Evolutionary conservation across 2,797 vertebrate species (phyloP).

Genomic region (Molossus alvarezi): DNA sequence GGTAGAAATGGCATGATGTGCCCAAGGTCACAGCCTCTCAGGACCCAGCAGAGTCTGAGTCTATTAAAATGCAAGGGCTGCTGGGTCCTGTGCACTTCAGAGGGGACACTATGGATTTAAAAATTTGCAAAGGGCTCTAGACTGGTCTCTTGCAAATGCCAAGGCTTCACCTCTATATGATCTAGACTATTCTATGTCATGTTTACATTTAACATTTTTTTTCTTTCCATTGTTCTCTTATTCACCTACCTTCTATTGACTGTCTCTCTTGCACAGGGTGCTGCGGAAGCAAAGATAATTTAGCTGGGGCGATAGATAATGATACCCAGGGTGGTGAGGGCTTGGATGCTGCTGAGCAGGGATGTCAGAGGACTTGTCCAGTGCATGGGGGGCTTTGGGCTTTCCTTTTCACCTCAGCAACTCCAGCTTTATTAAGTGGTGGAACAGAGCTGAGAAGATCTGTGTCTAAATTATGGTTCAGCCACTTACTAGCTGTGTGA

Average conservation of each 20-base stretch:
- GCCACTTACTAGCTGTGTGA: neutral
- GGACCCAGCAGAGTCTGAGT: neutral
- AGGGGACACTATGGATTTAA: neutral
- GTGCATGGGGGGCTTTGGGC: neutral
- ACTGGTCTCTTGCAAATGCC: neutral
- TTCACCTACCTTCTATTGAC: neutral
- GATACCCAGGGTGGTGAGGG: neutral
- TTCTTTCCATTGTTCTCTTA: conserved; percentile 13
- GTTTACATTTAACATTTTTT: neutral
- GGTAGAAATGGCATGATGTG: neutral
- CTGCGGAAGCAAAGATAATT: neutral
- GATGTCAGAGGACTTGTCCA: neutral
- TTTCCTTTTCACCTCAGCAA: neutral
- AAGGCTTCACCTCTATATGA: neutral
- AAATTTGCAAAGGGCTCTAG: neutral
- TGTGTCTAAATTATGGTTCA: neutral
- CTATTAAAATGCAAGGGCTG: neutral
- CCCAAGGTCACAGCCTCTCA: neutral
- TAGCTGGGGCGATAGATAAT: neutral
- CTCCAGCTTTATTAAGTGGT: neutral
- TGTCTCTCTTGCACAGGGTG: neutral
- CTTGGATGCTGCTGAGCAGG: neutral
- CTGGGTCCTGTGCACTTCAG: neutral
- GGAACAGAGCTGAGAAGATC: neutral
- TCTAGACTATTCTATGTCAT: neutral